Conservation (phyloP, 2,888 invertebrate species). For the Drosophila austrosaltans region DNA sequence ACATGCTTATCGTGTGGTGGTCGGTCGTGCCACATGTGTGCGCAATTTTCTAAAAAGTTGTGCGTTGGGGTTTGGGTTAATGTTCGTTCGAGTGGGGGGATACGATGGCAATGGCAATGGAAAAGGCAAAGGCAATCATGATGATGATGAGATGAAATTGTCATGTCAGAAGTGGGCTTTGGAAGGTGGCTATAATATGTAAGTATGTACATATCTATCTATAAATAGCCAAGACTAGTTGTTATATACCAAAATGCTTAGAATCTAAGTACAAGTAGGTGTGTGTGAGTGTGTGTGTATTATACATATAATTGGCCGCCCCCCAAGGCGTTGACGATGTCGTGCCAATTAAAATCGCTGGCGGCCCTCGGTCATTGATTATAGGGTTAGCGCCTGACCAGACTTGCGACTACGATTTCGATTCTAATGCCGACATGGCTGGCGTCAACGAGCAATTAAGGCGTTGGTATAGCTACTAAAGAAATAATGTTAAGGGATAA, state of each 20-base stretch:
- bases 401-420: slow-evolving; percentile 25
- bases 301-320: slow-evolving; percentile 65
- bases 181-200: slow-evolving; percentile 11
- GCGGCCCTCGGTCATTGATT: slow-evolving; percentile 54
- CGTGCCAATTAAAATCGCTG: slow-evolving; percentile 70
- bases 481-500: no score
- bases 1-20: slow-evolving; percentile 48
- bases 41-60: slow-evolving; percentile 41
- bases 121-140: background rate
- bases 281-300: slow-evolving; percentile 39
- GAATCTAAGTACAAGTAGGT: slow-evolving; percentile 13
- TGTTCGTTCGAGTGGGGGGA: slow-evolving; percentile 48
- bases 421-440: slow-evolving; percentile 62
- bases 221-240: slow-evolving; percentile 34
- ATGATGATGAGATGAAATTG: slow-evolving; percentile 29
- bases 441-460: slow-evolving; percentile 63
- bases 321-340: slow-evolving; percentile 65
- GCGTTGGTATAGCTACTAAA: slow-evolving; percentile 4
- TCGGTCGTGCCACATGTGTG: slow-evolving; percentile 41
- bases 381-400: slow-evolving; percentile 55
- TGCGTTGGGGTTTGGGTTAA: slow-evolving; percentile 29
- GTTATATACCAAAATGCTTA: slow-evolving; percentile 18
- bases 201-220: slow-evolving; percentile 8
- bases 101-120: background rate
- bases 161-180: slow-evolving; percentile 26